Base-by-base conservation (phyloP, 1,140 invertebrate genomes). In the Heliconius himera region DNA sequence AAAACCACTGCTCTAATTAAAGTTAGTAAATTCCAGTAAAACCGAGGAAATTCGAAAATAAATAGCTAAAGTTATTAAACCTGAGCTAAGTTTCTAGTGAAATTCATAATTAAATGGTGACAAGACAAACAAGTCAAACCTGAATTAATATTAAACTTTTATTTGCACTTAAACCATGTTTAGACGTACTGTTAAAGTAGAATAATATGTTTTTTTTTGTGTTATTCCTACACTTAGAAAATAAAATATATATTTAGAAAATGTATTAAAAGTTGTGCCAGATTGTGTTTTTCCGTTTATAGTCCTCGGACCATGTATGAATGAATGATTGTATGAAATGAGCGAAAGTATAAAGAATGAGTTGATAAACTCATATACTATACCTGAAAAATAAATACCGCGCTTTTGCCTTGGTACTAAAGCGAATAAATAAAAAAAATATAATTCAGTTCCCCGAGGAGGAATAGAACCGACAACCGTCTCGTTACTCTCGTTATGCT, bases 221-320 rank as follows among this genome's bases (percentile, higher is more conserved):
- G 6, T 36, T 8, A 8, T 6, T 36, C 33, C 6, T 0, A 0
- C 0, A 0, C 1, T 36, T 0, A 2, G 8, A 6, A 36, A 6
- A 1, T 6, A 6, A 36, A 6, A 36, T 36, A 33, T 36, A 0
- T 36, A 36, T 36, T 6, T 36, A 36, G 33, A 1, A 6, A 36
- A 36, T 36, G 33, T 36, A 36, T 36, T 36, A 26, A 26, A 26
- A 26, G 26, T 26, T 26, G 26, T 26, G 26, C 33, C 0, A 33
- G 29, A 33, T 33, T 33, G 33, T 33, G 33, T 33, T 33, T 33
- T 4, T 33, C 33, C 6, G 0, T 33, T 33, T 33, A 33, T 33
- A 33, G 33, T 33, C 33, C 33, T n/a, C n/a, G n/a, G 3, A 6
- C 4, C 6, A 5, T 33, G 33, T 33, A 33, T 33, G 5, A 33